A percentile compares a stretch with the other conserved stretches of the same genome.
Conservation (phyloP, 1,140 invertebrate species). For the Microvelia longipes region DNA sequence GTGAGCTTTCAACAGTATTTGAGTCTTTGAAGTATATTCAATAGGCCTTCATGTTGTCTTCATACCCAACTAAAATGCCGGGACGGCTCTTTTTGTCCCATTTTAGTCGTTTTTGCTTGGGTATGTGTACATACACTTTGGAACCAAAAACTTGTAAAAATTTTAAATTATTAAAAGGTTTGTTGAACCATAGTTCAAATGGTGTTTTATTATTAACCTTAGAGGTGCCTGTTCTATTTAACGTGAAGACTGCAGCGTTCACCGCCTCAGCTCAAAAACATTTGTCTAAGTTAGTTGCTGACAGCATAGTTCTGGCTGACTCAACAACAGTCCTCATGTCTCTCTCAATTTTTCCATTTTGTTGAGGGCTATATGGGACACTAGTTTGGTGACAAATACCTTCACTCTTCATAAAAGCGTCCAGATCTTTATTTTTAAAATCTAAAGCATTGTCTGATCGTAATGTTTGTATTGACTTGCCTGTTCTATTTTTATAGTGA, state of each 20-base stretch:
- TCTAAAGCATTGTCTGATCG: background rate
- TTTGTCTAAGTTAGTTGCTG: background rate
- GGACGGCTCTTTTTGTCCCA: constrained; percentile 19
- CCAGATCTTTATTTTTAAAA: background rate
- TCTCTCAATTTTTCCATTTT: background rate
- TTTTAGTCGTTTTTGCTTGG: constrained; percentile 15
- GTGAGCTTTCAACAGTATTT: background rate
- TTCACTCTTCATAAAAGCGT: background rate
- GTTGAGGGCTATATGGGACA: background rate
- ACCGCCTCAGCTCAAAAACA: constrained; percentile 9
- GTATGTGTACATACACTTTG: constrained; percentile 16
- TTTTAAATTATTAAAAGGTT: constrained; percentile 14
- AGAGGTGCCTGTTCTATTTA: background rate
- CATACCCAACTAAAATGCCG: constrained; percentile 24
- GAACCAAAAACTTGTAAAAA: constrained; percentile 25
- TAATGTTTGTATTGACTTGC: background rate
- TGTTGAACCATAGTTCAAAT: constrained; percentile 17
- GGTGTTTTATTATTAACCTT: constrained; percentile 14
- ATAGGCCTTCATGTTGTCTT: background rate
- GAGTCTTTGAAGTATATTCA: background rate
- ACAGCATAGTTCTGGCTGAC: background rate
- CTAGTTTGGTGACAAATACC: background rate
- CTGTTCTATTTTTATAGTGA: background rate
- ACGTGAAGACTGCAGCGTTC: background rate
- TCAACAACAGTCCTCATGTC: background rate